phyloP scores from a whole-genome alignment of 2,797 vertebrate genomes.

The Gephyroberyx darwinii region DNA sequence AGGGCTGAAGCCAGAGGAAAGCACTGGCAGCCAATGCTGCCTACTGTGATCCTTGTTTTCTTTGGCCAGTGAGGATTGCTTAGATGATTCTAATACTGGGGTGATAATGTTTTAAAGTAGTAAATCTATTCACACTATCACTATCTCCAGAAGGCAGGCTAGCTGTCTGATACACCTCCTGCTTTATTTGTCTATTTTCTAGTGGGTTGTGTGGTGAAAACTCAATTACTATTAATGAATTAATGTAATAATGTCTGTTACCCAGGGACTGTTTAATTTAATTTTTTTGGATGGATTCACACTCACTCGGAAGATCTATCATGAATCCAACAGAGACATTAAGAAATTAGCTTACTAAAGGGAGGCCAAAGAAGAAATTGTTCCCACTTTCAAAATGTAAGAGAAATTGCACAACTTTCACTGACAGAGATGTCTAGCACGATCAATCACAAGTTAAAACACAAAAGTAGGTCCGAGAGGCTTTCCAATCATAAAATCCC shows the following conservation, averaged over 20 bases:
- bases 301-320: background rate
- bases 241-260: no score
- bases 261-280: background rate
- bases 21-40: background rate
- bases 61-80: background rate
- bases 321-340: slow-evolving; percentile 5
- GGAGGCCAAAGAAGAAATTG: background rate
- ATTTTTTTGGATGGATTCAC: slow-evolving; percentile 6
- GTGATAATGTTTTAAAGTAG: background rate
- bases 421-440: background rate
- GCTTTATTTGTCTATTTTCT: slow-evolving; percentile 1
- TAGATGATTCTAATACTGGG: no score
- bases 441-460: background rate
- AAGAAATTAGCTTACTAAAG: background rate
- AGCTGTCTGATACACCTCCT: slow-evolving; percentile 3
- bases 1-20: background rate
- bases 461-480: background rate
- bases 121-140: slow-evolving; percentile 23
- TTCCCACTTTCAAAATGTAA: background rate
- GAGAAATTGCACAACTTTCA: background rate
- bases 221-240: slow-evolving; percentile 8
- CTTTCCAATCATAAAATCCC: background rate
- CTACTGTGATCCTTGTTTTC: slow-evolving; percentile 1
- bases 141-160: slow-evolving; percentile 6
- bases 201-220: slow-evolving; percentile 4